These are phyloP conservation scores for Agelastica alni DNA, from an alignment of 2,888 invertebrate species.

Conservation along the genomic window DNA sequence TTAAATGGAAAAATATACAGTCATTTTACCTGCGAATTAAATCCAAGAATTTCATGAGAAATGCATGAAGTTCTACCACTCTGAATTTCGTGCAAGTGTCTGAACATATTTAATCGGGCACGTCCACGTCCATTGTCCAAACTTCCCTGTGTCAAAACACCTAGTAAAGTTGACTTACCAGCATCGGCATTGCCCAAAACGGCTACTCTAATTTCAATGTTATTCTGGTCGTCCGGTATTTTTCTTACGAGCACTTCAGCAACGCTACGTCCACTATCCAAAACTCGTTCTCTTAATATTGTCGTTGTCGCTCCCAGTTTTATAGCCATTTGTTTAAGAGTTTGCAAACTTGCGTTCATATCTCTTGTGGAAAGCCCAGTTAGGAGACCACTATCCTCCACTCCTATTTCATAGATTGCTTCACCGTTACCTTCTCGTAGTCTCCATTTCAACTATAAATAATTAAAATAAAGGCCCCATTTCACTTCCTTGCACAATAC, in stretches of 20 bases:
- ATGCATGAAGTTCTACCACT: slow-evolving; percentile 93
- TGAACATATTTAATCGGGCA: slow-evolving; percentile 93
- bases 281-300: slow-evolving; percentile 69
- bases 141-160: slow-evolving; percentile 94
- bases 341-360: slow-evolving; percentile 83
- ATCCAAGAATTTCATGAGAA: slow-evolving; percentile 95
- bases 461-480: no score
- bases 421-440: slow-evolving; percentile 94
- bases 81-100: slow-evolving; percentile 93
- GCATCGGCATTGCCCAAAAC: slow-evolving; percentile 95
- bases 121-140: slow-evolving; percentile 94
- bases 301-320: slow-evolving; percentile 83
- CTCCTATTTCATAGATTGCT: slow-evolving; percentile 97
- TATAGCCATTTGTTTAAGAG: slow-evolving; percentile 86
- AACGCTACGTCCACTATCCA: slow-evolving; percentile 66
- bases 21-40: slow-evolving; percentile 72
- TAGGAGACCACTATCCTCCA: slow-evolving; percentile 86
- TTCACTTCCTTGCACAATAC: no score
- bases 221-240: slow-evolving; percentile 85
- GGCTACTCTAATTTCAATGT: slow-evolving; percentile 83
- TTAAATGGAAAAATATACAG: no score
- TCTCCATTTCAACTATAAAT: slow-evolving; percentile 88
- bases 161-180: slow-evolving; percentile 95
- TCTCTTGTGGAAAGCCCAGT: slow-evolving; percentile 83
- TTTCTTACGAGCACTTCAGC: slow-evolving; percentile 90